Conservation (phyloP, 2,797 vertebrate genomes). For the Onychomys leucogaster region DNA sequence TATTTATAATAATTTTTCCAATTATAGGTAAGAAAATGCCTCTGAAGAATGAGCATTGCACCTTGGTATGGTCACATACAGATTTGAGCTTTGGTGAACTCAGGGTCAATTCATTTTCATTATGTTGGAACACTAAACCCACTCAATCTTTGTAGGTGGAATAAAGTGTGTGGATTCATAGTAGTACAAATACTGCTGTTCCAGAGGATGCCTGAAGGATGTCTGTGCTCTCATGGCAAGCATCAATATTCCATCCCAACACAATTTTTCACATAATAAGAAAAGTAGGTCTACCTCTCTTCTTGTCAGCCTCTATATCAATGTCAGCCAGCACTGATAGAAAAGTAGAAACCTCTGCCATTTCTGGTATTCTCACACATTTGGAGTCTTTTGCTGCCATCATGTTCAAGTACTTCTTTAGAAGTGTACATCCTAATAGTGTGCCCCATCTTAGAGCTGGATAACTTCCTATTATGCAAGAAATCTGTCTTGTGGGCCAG, state of each 20-base stretch:
- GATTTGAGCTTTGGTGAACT: slow-evolving; percentile 15
- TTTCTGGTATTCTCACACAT: not conserved
- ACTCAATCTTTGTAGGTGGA: not conserved
- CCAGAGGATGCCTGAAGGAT: not conserved
- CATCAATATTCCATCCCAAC: not conserved
- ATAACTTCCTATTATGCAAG: not conserved
- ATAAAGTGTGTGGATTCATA: slow-evolving; percentile 27
- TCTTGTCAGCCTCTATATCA: not conserved
- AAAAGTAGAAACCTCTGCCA: not conserved
- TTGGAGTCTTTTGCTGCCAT: not conserved
- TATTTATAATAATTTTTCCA: slow-evolving; percentile 5
- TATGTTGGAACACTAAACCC: not conserved
- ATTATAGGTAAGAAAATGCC: not conserved
- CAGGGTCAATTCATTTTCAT: slow-evolving; percentile 31
- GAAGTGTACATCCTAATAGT: not conserved
- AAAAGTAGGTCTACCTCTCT: not conserved
- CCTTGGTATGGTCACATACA: not conserved
- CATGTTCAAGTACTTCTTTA: not conserved
- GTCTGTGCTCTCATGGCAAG: not conserved
- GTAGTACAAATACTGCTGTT: not conserved
- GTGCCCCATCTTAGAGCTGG: not conserved
- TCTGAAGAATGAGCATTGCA: not conserved
- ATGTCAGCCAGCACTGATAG: not conserved
- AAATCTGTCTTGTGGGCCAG: not conserved
- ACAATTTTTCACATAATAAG: not conserved